Conservation (phyloP, 1,140 invertebrate genomes). For the Drosophila busckii region DNA sequence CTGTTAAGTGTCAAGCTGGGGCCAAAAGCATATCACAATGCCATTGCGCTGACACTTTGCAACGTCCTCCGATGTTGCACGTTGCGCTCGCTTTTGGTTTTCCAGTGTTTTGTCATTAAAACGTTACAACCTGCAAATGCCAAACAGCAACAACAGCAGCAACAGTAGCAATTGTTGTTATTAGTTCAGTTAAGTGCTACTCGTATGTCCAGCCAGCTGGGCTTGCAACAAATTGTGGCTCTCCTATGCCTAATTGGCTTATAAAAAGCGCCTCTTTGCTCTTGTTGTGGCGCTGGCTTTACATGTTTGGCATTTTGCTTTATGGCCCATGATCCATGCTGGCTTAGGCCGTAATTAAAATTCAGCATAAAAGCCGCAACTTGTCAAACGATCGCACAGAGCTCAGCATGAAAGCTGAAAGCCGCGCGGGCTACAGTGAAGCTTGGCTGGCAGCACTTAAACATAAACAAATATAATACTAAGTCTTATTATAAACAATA, state of each 20-base stretch:
- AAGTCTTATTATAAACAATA: no score
- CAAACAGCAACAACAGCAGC: constrained; percentile 28
- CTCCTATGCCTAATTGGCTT: background rate
- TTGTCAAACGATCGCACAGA: no score
- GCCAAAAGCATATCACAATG: constrained; percentile 44
- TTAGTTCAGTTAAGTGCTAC: constrained; percentile 54
- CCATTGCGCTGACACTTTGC: constrained; percentile 50
- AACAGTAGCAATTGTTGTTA: constrained; percentile 30
- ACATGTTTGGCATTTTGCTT: no score
- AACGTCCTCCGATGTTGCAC: constrained; percentile 10
- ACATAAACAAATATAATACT: no score
- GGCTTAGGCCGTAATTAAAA: no score
- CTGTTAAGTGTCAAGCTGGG: constrained; percentile 51
- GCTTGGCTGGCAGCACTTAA: no score
- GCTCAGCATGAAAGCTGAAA: no score
- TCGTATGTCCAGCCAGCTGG: constrained; percentile 9
- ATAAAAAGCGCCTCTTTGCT: no score
- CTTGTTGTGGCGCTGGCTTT: no score
- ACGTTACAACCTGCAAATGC: constrained; percentile 54
- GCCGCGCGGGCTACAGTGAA: no score
- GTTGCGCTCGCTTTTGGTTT: constrained; percentile 9
- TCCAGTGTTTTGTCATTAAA: constrained; percentile 62
- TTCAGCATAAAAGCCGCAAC: no score
- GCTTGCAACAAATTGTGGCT: background rate
- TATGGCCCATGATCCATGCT: no score